Conservation (phyloP, 2,888 invertebrate species). For the Ceramica pisi region DNA sequence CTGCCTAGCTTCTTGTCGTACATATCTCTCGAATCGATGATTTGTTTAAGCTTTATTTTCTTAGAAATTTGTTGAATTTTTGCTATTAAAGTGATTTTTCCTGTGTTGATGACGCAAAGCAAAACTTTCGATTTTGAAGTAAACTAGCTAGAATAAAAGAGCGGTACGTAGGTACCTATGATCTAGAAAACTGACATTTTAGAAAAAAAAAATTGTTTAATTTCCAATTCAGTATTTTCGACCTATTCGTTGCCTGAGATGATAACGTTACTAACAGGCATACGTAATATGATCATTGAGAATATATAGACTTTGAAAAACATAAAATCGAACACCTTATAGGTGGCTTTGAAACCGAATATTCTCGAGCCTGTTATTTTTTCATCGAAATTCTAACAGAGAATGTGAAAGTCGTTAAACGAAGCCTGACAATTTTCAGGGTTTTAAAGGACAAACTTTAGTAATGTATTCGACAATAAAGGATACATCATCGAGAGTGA, state of each 20-base stretch:
- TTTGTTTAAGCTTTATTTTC: not conserved
- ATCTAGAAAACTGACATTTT: too few species aligned
- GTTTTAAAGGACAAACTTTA: constrained; percentile 51
- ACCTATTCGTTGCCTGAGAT: not conserved
- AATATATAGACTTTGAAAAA: constrained; percentile 34
- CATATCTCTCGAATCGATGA: not conserved
- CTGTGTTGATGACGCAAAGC: not conserved
- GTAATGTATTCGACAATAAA: constrained; percentile 60
- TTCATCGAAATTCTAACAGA: constrained; percentile 45
- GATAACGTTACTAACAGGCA: constrained; percentile 9
- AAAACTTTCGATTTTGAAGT: not conserved
- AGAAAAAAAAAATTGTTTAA: not conserved
- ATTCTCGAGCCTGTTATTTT: constrained; percentile 51
- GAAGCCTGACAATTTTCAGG: constrained; percentile 46
- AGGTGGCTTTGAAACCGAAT: constrained; percentile 55
- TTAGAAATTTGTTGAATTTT: not conserved
- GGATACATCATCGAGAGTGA: constrained; percentile 58
- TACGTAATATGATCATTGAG: constrained; percentile 28
- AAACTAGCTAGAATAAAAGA: not conserved
- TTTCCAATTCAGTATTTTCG: not conserved
- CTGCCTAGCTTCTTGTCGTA: not conserved
- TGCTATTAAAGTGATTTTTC: not conserved
- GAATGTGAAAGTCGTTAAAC: constrained; percentile 54
- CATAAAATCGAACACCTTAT: constrained; percentile 14
- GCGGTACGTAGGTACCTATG: not conserved